Percentiles rank a stretch among this genome's conserved stretches.
phyloP scores from a whole-genome alignment of 2,797 vertebrate species.

The Sebastolobus alascanus region DNA sequence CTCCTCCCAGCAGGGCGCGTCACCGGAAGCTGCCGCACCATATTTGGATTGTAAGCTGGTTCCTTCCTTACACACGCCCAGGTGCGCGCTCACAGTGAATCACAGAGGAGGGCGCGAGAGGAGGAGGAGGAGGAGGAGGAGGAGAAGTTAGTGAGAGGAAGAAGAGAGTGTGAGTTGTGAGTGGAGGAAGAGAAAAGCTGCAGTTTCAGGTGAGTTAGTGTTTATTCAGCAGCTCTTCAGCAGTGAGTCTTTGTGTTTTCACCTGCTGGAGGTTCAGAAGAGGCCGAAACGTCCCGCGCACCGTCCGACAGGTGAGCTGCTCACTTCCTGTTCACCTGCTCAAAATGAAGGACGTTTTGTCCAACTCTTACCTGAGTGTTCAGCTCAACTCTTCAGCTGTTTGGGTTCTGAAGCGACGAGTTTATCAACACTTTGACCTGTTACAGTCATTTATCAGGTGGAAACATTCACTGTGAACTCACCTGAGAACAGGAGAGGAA shows the following conservation, averaged over 20 bases:
- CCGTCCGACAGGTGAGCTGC: neutral
- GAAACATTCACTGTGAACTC: too few species aligned
- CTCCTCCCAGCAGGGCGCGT: neutral
- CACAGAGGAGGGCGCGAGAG: neutral
- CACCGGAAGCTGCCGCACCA: slow-evolving; percentile 16
- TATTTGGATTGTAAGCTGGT: slow-evolving; percentile 21
- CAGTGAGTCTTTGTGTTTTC: too few species aligned
- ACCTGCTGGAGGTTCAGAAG: neutral
- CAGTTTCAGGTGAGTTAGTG: neutral
- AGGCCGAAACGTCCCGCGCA: neutral
- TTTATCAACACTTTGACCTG: too few species aligned
- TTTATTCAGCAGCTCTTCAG: neutral
- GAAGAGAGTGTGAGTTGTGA: neutral
- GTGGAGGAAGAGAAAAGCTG: neutral
- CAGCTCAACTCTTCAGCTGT: too few species aligned
- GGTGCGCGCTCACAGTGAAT: neutral
- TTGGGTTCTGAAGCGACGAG: too few species aligned
- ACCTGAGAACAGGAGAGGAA: too few species aligned
- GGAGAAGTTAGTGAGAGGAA: neutral
- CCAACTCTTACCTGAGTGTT: too few species aligned
- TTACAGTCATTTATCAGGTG: too few species aligned
- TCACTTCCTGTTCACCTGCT: neutral
- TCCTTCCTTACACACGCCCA: neutral
- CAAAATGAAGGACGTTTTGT: neutral
- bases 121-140: neutral